Evolutionary conservation across 1,140 invertebrate genomes (phyloP).

Genomic region (Hormaphis cornu): DNA sequence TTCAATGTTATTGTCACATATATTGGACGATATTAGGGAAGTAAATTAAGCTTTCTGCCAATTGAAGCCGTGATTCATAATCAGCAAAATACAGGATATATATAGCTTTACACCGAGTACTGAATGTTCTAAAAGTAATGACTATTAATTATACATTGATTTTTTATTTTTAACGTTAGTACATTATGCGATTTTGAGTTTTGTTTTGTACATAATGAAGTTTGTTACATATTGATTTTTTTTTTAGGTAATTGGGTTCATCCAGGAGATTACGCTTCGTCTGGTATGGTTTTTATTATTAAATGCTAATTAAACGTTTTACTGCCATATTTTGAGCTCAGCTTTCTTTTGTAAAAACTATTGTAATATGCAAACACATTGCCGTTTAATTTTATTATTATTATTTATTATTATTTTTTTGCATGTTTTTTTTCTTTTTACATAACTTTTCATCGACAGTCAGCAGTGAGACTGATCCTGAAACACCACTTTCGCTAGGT

Average conservation of each 20-base stretch:
- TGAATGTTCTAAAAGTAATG: too few relatives aligned
- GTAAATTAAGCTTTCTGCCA: too few relatives aligned
- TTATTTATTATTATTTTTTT: slow-evolving; percentile 6
- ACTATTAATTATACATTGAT: too few relatives aligned
- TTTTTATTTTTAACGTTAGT: too few relatives aligned
- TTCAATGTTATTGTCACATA: too few relatives aligned
- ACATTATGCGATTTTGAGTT: too few relatives aligned
- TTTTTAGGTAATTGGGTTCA: slow-evolving; percentile 85
- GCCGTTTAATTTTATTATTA: not conserved
- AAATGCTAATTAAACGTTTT: not conserved
- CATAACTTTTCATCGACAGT: slow-evolving; percentile 20
- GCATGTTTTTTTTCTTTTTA: slow-evolving; percentile 20
- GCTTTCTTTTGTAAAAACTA: slow-evolving; percentile 1
- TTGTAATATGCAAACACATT: not conserved
- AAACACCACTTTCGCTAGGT: slow-evolving; percentile 18
- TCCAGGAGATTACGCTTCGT: slow-evolving; percentile 96
- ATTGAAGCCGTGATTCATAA: too few relatives aligned
- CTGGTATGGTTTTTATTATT: slow-evolving; percentile 60
- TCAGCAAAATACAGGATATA: too few relatives aligned
- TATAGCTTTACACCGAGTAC: too few relatives aligned
- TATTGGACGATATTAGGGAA: too few relatives aligned
- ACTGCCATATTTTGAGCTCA: slow-evolving; percentile 3
- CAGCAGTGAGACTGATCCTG: slow-evolving; percentile 26
- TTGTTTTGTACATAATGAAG: slow-evolving; percentile 33
- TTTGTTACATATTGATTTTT: slow-evolving; percentile 25